phyloP scores from a whole-genome alignment of 2,113 vertebrate species.

The Sigmodon hispidus region DNA sequence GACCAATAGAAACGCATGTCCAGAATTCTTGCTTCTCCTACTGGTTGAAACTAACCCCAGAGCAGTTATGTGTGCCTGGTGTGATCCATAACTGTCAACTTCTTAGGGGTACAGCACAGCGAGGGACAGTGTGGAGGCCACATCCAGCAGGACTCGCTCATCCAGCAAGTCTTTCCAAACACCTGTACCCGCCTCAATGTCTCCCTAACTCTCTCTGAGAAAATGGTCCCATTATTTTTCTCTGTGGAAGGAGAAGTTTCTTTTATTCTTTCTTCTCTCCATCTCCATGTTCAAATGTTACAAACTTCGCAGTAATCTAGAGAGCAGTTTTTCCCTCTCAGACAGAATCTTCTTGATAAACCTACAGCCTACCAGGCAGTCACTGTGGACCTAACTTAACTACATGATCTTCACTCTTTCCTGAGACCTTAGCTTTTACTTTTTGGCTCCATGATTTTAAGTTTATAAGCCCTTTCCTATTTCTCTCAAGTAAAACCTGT shows the following conservation, averaged over 20 bases:
- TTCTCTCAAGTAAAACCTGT: background rate
- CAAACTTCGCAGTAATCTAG: background rate
- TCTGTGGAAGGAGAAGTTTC: background rate
- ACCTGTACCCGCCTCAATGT: background rate
- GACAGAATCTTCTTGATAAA: background rate
- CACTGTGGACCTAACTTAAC: too few species aligned
- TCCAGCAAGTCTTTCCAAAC: background rate
- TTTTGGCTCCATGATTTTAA: background rate
- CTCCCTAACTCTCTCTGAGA: background rate
- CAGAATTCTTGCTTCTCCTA: background rate
- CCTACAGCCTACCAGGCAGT: background rate
- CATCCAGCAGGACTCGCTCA: background rate
- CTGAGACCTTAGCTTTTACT: background rate
- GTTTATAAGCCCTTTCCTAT: background rate
- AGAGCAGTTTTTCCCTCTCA: background rate
- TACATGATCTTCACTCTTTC: background rate
- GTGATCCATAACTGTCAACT: background rate
- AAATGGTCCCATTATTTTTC: background rate
- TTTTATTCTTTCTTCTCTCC: background rate
- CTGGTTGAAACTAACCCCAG: background rate
- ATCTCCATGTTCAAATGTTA: background rate
- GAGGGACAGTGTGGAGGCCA: background rate
- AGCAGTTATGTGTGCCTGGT: background rate
- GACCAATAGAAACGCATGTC: background rate
- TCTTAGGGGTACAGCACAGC: background rate